Evolutionary conservation across 1,140 invertebrate genomes (phyloP).

Genomic region (Steinernema feltiae): DNA sequence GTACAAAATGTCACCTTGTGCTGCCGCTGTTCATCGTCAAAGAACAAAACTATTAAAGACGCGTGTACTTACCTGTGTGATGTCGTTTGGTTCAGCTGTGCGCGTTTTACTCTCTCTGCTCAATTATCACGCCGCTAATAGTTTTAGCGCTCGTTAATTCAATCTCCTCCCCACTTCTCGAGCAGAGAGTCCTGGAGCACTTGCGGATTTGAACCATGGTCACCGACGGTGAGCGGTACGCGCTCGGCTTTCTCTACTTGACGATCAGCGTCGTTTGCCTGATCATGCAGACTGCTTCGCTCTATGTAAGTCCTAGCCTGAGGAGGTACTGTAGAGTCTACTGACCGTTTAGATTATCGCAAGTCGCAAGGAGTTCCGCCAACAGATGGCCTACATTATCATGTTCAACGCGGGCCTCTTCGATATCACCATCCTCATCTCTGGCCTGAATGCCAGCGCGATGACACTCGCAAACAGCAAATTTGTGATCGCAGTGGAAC

Average conservation of each 20-base stretch:
- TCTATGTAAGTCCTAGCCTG: not conserved
- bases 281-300: not conserved
- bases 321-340: not conserved
- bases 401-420: not conserved
- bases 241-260: not conserved
- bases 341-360: not conserved
- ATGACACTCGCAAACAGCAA: not conserved
- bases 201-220: not conserved
- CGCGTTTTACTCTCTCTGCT: too few species aligned
- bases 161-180: not conserved
- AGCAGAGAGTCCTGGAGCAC: not conserved
- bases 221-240: not conserved
- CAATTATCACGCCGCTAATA: too few species aligned
- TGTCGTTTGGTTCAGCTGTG: too few species aligned
- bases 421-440: not conserved
- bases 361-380: not conserved
- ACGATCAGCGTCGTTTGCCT: not conserved
- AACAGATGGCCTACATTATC: slow-evolving; percentile 8
- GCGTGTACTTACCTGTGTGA: too few species aligned
- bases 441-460: not conserved
- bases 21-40: too few species aligned
- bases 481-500: not conserved
- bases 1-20: too few species aligned
- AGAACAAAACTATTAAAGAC: too few species aligned
- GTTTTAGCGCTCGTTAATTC: not conserved